Evolutionary conservation across 2,888 invertebrate species (phyloP), one percentile per base, ranked within the genome.

Genomic region (Lycophotia porphyrea): DNA sequence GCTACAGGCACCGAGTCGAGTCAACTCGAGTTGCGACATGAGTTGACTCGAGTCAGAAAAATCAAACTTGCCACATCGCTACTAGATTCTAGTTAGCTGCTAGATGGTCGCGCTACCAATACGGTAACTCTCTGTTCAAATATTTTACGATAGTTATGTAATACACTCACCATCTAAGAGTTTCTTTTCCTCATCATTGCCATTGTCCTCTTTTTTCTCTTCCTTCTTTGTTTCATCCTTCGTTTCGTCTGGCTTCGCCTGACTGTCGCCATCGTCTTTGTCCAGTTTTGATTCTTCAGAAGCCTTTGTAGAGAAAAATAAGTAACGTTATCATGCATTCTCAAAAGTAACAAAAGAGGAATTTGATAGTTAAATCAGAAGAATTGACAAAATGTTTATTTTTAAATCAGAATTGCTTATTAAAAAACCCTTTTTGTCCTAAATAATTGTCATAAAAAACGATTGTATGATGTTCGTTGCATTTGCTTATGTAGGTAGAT

Each of bases 121-220:
- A 24, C 8, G 21, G 47, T 44, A 1, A 5, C n/a, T n/a, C n/a
- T 5, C n/a, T n/a, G 49, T 24, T 49, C 1, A 24, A 49, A 27
- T 21, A 58, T 58, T 3, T 58, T 31, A 58, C 58, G 21, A 31
- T 60, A 31, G 21, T 60, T 60, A 60, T 9, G 31, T 21, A 58
- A 21, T 21, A 31, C 21, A 34, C 90, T 82, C 92, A 97, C 98
- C 97, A 92, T 98, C 98, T 87, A 98, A 97, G n/a, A 98, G 95
- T 83, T 97, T 97, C 90, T 98, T 98, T 86, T 98, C 97, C 87
- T 97, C 97, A 76, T 97, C 97, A 49, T 91, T 94, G 34, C 93
- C 93, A 24, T 93, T 91, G 47, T 97, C 96, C 42, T 97, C 97
- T 71, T 96, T 96, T 73, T 93, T 95, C 58, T 92, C 95, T 24